phyloP scores from a whole-genome alignment of 2,797 vertebrate species.

The Anomalospiza imberbis region DNA sequence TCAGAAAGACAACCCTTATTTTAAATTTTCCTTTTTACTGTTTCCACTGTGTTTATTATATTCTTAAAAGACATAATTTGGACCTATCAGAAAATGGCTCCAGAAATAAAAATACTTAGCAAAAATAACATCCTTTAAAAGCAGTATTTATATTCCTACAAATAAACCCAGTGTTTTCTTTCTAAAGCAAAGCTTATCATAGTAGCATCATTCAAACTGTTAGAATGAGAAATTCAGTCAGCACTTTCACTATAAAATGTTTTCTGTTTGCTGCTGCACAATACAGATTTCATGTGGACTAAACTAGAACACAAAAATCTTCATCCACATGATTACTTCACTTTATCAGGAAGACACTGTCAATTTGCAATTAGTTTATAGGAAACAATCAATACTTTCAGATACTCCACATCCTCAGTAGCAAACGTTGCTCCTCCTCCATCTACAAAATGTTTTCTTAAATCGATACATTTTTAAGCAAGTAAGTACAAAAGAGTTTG shows the following conservation, averaged over 20 bases:
- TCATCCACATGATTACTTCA: neutral
- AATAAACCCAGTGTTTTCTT: constrained; percentile 14
- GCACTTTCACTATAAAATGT: constrained; percentile 21
- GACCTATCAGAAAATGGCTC: neutral
- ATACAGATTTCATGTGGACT: neutral
- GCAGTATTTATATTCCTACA: neutral
- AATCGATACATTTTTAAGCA: neutral
- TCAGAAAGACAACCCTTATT: neutral
- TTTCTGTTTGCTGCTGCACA: constrained; percentile 37
- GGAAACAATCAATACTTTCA: constrained; percentile 28
- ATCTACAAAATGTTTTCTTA: neutral
- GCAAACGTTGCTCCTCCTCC: neutral
- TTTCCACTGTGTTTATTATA: neutral
- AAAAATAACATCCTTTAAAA: constrained; percentile 4
- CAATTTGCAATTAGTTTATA: constrained; percentile 14
- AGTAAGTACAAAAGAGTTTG: neutral
- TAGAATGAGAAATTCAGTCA: constrained; percentile 35
- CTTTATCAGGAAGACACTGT: neutral
- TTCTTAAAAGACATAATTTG: neutral
- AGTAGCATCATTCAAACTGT: constrained; percentile 27
- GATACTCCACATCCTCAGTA: neutral
- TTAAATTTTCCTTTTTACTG: neutral
- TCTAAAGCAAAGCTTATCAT: constrained; percentile 15
- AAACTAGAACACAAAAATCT: neutral
- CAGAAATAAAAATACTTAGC: neutral